Base-by-base conservation (phyloP, 2,797 vertebrate species). In the Cuculus canorus region DNA sequence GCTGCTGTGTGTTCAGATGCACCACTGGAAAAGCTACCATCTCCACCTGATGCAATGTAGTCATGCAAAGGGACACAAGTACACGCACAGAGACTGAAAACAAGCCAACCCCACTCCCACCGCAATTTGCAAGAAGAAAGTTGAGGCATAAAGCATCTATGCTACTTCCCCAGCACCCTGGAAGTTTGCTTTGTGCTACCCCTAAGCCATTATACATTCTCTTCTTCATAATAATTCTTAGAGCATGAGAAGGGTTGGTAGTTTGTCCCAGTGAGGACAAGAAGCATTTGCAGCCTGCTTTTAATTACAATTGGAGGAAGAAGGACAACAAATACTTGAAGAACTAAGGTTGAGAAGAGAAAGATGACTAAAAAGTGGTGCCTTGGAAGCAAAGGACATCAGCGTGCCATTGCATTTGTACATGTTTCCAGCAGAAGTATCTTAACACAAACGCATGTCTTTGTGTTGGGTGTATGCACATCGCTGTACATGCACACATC, bases 1-100 rank as follows among this genome's bases (percentile, higher is more conserved):
- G 19, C 39, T 71, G 54, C 33, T 3, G 1, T 17, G 32, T 1
- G 0, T 8, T 8, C 27, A 32, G 47, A 10, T 17, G 19, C 91
- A 66, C 9, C 39, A 65, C n/a, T 53, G 71, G 61, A 68, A 88
- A 77, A 33, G 70, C 48, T 64, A 48, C 21, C 59, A 17, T 4
- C 43, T 43, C 48, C 52, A 17, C 63, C n/a, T 0, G 0, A 24
- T 4, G 33, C 23, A 16, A 52, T 9, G 39, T 11, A 57, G 72
- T n/a, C 3, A 0, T 2, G 28, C 47, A 39, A 72, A 91, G 32
- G 50, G 65, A 22, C 72, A 33, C 10, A 6, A 70, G 15, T 14
- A 56, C 6, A 0, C 0, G 11, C 27, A 54, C 7, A 23, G 32
- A 41, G 77, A 48, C 35, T 39, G 10, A 70, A 54, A 88, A 32